Base-by-base conservation (phyloP, 2,113 vertebrate species). In the Tetrax tetrax region DNA sequence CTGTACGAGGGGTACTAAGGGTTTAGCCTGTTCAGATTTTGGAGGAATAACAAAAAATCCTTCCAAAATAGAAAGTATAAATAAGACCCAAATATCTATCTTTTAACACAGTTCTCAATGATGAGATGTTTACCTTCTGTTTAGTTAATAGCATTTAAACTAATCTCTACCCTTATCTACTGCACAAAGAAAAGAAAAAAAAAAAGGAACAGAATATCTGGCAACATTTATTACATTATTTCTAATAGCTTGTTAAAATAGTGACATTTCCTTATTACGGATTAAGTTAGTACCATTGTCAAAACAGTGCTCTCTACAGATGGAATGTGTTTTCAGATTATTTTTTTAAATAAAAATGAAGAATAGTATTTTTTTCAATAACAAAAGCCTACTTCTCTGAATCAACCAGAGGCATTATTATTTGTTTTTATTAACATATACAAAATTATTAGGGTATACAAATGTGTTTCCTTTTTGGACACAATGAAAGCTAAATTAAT, bases 381-480 rank as follows among this genome's bases (percentile, higher is more conserved):
- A 94, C 50, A 83, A 86, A 94, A 89, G 21, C 92, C 94, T 96
- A 57, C 33, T 94, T 89, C 84, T 94, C 76, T 87, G 65, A 95
- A 96, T 84, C 81, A 96, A 85, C 43, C 80, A 90, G 93, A 95
- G 43, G 71, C 72, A 86, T 91, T 89, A 89, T 89, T 89, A 78
- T 89, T 96, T 95, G 95, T 95, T 97, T 98, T 98, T 98, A 98
- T 98, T 98, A 98, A 98, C 97, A 97, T 95, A 98, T 98, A 98
- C 95, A 98, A 98, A 98, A 98, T 94, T 97, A 78, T 97, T 96
- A 84, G 88, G 94, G 91, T 95, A 98, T 98, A 98, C 98, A 98
- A 97, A 97, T 63, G 92, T 94, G 89, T 83, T 96, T 94, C 69
- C 93, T 96, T 90, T 95, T 78, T 72, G 82, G 85, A 97, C 96